A percentile compares a stretch with the other conserved stretches of the same genome.
phyloP scores from a whole-genome alignment of 2,113 vertebrate species.

The Petroica traversi region DNA sequence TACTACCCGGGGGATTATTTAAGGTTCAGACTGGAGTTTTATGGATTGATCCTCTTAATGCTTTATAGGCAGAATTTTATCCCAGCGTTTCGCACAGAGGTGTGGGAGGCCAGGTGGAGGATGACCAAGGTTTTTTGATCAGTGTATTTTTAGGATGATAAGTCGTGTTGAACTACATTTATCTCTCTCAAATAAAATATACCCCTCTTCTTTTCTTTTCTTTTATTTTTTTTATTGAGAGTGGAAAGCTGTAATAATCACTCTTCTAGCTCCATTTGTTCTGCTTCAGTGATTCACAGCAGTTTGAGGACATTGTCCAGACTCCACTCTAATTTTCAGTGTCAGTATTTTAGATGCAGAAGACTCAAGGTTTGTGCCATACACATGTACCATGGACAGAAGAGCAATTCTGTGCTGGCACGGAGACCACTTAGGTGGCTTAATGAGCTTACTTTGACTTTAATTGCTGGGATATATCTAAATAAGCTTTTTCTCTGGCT shows the following conservation, averaged over 20 bases:
- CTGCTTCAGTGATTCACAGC: not conserved
- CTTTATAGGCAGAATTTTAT: not conserved
- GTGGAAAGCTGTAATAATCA: not conserved
- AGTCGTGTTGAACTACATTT: not conserved
- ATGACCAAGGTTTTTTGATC: not conserved
- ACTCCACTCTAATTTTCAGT: not conserved
- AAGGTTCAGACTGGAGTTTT: not conserved
- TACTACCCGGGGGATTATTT: not conserved
- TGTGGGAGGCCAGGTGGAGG: not conserved
- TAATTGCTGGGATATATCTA: not conserved
- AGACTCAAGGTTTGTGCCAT: accelerated
- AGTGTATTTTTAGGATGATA: not conserved
- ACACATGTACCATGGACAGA: not conserved
- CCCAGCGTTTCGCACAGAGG: not conserved
- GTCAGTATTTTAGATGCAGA: not conserved
- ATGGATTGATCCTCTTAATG: not conserved
- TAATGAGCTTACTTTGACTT: slow-evolving; percentile 5
- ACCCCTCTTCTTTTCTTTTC: not conserved
- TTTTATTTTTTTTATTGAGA: not conserved
- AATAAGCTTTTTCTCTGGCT: not conserved
- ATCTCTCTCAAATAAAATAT: not conserved
- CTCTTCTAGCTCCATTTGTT: not conserved
- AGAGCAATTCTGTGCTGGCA: not conserved
- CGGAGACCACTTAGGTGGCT: not conserved
- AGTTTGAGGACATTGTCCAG: not conserved